phyloP scores from a whole-genome alignment of 2,888 invertebrate species.

The Acrobasis suavella region DNA sequence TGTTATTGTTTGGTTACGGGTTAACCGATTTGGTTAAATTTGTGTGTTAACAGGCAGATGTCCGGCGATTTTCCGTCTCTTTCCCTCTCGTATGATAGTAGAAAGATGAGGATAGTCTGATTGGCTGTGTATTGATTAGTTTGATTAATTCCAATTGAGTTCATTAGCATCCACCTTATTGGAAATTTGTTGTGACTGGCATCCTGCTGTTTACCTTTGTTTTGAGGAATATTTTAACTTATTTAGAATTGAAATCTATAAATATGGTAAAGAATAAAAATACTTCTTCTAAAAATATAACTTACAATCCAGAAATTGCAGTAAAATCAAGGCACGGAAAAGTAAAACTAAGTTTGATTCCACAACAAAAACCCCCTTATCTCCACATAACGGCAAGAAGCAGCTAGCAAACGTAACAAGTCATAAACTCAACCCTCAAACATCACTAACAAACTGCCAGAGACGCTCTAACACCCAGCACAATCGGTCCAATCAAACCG shows the following conservation, averaged over 20 bases:
- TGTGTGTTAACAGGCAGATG: conserved; percentile 78
- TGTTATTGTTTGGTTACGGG: conserved; percentile 82
- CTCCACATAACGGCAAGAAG: conserved; percentile 38
- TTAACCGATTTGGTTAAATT: conserved; percentile 82
- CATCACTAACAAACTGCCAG: conserved; percentile 53
- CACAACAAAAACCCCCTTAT: conserved; percentile 27
- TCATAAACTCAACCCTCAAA: conserved; percentile 46
- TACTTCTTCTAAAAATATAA: too few relatives aligned
- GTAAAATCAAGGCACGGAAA: not conserved
- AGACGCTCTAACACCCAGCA: conserved; percentile 57
- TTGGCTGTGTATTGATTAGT: conserved; percentile 70
- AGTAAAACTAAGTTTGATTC: conserved; percentile 24
- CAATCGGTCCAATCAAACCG: conserved; percentile 78
- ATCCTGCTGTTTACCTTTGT: not conserved
- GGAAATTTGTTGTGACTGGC: conserved; percentile 35
- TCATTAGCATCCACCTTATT: conserved; percentile 58
- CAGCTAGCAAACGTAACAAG: conserved; percentile 41
- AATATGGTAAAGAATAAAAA: not conserved
- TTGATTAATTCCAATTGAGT: conserved; percentile 60
- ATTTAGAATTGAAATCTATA: not conserved
- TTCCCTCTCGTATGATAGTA: conserved; percentile 41
- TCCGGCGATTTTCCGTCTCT: conserved; percentile 58
- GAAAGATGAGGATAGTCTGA: conserved; percentile 49
- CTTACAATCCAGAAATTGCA: not conserved
- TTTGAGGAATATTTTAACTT: not conserved